Evolutionary conservation across 1,140 invertebrate species (phyloP).

Genomic region (Brachionus manjavacas): DNA sequence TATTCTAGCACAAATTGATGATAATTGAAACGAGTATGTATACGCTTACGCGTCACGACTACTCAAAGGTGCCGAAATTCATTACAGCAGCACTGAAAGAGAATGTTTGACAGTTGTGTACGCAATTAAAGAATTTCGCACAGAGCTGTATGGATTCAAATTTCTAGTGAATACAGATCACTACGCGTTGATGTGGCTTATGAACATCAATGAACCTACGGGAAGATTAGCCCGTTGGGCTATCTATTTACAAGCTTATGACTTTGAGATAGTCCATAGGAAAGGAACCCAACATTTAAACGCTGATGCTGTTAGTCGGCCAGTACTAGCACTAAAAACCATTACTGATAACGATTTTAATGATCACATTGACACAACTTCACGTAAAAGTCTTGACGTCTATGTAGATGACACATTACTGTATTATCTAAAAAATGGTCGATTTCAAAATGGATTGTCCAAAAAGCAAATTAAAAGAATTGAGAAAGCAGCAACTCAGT

Average conservation of each 20-base stretch:
- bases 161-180: constrained; percentile 23
- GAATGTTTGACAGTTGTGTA: constrained; percentile 27
- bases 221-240: no score
- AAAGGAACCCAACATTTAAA: no score
- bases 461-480: no score
- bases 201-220: constrained; percentile 43
- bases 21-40: not conserved
- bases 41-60: constrained; percentile 50
- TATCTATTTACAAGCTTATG: no score
- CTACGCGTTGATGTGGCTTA: not conserved
- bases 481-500: no score
- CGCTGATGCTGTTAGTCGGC: no score
- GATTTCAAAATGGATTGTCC: not conserved
- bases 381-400: not conserved
- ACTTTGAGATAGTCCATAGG: no score
- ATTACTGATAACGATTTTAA: not conserved
- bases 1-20: constrained; percentile 3
- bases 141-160: constrained; percentile 2
- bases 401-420: constrained; percentile 1
- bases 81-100: no score
- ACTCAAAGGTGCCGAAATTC: constrained; percentile 53
- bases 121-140: not conserved
- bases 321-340: no score
- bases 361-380: not conserved
- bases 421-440: constrained; percentile 16